Conservation (phyloP, 2,888 invertebrate genomes). For the Stenoptilia bipunctidactyla region DNA sequence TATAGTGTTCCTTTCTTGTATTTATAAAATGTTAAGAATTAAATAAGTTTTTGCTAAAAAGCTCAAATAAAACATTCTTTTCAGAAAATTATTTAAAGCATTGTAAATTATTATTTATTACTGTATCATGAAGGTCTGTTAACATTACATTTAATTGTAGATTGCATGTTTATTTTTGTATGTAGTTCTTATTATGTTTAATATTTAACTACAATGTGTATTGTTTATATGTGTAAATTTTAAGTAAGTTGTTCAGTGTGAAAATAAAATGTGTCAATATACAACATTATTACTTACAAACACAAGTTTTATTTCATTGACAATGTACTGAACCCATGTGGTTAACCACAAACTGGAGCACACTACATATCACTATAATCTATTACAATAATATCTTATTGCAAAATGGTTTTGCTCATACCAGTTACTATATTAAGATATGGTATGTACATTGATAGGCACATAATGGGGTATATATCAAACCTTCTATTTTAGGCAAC, state of each 20-base stretch:
- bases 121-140: conserved; percentile 19
- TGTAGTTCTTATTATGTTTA: conserved; percentile 57
- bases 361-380: background rate
- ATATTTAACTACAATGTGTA: conserved; percentile 57
- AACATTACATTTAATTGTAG: conserved; percentile 27
- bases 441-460: background rate
- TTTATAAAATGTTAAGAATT: too few species aligned
- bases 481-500: conserved; percentile 5
- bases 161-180: conserved; percentile 47
- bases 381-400: background rate
- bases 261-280: conserved; percentile 60
- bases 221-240: conserved; percentile 51
- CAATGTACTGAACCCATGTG: conserved; percentile 5
- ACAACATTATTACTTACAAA: conserved; percentile 51
- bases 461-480: background rate
- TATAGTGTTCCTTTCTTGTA: background rate
- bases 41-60: background rate
- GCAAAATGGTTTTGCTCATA: background rate
- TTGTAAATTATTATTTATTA: conserved; percentile 41
- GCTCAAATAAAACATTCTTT: conserved; percentile 1
- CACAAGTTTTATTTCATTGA: conserved; percentile 33
- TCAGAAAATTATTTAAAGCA: background rate
- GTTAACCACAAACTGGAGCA: conserved; percentile 10
- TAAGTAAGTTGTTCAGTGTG: too few species aligned
- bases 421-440: background rate